Conservation (phyloP, 2,113 vertebrate species). For the Channa argus region DNA sequence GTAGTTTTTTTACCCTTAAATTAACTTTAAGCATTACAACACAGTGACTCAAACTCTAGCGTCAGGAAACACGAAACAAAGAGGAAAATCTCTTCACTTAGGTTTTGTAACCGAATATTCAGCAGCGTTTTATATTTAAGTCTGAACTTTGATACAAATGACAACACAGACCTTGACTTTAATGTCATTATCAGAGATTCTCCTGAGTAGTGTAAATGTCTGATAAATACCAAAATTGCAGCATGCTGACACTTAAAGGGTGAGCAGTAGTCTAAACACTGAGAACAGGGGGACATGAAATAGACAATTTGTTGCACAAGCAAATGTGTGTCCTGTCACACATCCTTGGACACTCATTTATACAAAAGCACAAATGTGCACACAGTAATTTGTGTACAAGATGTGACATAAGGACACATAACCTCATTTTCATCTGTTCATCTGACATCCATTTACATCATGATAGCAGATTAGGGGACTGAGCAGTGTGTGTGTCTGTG, state of each 20-base stretch:
- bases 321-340: neutral
- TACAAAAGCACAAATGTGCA: neutral
- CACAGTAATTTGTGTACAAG: constrained; percentile 13
- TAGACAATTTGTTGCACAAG: constrained; percentile 24
- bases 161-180: constrained; percentile 33
- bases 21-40: neutral
- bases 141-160: constrained; percentile 2
- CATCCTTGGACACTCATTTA: neutral
- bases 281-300: constrained; percentile 14
- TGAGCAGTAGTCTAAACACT: constrained; percentile 19
- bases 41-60: neutral
- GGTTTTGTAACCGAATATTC: constrained; percentile 36
- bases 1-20: neutral
- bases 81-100: neutral
- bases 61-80: neutral
- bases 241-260: constrained; percentile 44
- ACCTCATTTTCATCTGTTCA: constrained; percentile 29
- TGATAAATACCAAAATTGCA: constrained; percentile 32
- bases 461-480: constrained; percentile 41
- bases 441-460: constrained; percentile 61
- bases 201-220: constrained; percentile 33
- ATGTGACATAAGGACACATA: constrained; percentile 41
- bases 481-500: constrained; percentile 37
- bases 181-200: constrained; percentile 23
- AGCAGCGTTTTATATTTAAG: constrained; percentile 16